Conservation (phyloP, 1,140 invertebrate genomes). For the Dolichoris vasculosae region DNA sequence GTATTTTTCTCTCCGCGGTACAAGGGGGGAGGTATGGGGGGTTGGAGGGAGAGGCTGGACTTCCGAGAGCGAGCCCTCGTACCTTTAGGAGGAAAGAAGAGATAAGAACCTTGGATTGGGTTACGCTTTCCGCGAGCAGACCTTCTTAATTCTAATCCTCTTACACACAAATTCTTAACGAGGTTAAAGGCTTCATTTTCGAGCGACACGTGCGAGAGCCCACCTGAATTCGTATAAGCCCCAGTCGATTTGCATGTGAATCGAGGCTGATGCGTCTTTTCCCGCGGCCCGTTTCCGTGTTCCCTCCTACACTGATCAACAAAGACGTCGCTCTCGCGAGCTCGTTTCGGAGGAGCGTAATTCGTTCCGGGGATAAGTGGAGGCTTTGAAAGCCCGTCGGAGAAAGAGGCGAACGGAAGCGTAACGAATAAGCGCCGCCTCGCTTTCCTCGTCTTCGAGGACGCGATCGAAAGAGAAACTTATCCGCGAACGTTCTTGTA, state of each 20-base stretch:
- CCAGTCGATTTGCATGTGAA: not conserved
- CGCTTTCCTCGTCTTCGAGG: no score
- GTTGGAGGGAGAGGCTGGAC: not conserved
- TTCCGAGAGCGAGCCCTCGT: not conserved
- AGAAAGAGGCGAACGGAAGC: no score
- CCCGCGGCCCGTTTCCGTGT: not conserved
- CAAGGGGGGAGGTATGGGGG: no score
- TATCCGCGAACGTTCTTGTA: no score
- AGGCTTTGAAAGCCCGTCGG: no score
- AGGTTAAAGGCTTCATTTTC: slow-evolving; percentile 42
- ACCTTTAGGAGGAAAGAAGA: not conserved
- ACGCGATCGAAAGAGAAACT: no score
- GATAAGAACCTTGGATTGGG: slow-evolving; percentile 6
- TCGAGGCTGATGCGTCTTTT: not conserved
- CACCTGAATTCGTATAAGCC: not conserved
- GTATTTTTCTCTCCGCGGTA: not conserved
- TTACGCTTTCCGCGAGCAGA: not conserved
- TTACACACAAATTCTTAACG: slow-evolving; percentile 44
- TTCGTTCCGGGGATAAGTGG: no score
- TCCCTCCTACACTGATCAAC: no score
- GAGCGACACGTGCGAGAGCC: no score
- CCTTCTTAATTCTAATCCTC: slow-evolving; percentile 42
- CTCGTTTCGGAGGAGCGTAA: no score
- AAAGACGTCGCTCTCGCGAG: no score
- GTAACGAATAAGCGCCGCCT: no score